Evolutionary conservation across 2,888 invertebrate genomes (phyloP).

Genomic region (Meganola albula): DNA sequence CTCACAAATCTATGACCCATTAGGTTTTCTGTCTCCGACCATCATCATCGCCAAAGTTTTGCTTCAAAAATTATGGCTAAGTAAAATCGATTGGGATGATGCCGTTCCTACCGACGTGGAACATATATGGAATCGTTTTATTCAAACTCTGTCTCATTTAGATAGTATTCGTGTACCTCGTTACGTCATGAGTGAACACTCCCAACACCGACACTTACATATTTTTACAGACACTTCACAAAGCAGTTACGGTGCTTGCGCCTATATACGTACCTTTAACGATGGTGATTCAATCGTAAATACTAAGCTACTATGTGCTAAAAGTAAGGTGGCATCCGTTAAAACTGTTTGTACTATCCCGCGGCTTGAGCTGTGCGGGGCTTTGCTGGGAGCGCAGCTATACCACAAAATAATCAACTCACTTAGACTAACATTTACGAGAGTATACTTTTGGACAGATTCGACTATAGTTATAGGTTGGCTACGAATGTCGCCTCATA

Average conservation of each 20-base stretch:
- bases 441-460: conserved; percentile 22
- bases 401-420: conserved; percentile 9
- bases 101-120: conserved; percentile 17
- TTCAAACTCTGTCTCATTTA: conserved; percentile 2
- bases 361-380: conserved; percentile 27
- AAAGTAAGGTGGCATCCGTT: conserved; percentile 29
- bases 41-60: conserved; percentile 6
- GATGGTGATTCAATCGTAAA: conserved; percentile 4
- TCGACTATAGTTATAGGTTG: conserved; percentile 27
- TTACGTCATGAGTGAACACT: conserved; percentile 16
- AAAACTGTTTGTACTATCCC: conserved; percentile 30
- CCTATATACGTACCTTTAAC: conserved; percentile 23
- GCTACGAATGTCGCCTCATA: conserved; percentile 15
- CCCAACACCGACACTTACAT: conserved; percentile 24
- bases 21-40: conserved; percentile 9
- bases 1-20: conserved; percentile 18
- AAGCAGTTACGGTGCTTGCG: conserved; percentile 27
- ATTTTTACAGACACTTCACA: conserved; percentile 29
- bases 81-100: conserved; percentile 26
- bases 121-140: conserved; percentile 19
- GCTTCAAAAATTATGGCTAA: conserved; percentile 7
- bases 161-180: conserved; percentile 19
- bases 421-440: conserved; percentile 8
- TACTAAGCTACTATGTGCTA: conserved; percentile 25
- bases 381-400: conserved; percentile 21